phyloP scores from a whole-genome alignment of 2,797 vertebrate genomes.

The Hapalemur alaotrensis region DNA sequence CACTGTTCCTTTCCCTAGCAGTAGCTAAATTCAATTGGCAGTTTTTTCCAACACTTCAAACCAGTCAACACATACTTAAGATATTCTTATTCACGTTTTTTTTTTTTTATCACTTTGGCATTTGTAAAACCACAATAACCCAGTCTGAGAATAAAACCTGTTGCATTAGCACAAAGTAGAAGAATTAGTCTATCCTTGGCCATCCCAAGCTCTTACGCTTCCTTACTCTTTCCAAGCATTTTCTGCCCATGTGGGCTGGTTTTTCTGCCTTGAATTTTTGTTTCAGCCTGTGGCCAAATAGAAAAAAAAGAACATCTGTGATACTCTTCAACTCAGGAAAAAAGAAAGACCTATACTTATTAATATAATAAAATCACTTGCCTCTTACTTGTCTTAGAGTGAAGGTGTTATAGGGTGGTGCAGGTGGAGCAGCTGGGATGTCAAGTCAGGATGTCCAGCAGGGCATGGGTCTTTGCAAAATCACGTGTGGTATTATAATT shows the following conservation, averaged over 20 bases:
- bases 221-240: neutral
- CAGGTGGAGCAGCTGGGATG: neutral
- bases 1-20: neutral
- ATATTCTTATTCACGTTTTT: neutral
- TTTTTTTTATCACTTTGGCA: neutral
- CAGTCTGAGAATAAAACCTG: neutral
- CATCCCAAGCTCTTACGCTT: neutral
- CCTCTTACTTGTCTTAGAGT: neutral
- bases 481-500: neutral
- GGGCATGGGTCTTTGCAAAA: neutral
- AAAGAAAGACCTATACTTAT: neutral
- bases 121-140: neutral
- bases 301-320: neutral
- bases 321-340: neutral
- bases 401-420: neutral
- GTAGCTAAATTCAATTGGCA: neutral
- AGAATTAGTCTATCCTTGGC: neutral
- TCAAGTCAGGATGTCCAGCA: neutral
- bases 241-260: neutral
- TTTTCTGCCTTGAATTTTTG: conserved; percentile 6
- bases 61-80: neutral
- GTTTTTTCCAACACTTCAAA: neutral
- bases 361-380: neutral
- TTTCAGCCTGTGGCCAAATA: neutral
- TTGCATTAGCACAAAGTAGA: neutral